Evolutionary conservation across 2,888 invertebrate genomes (phyloP), one percentile per base, ranked within the genome.

Genomic region (Leptinotarsa juncta): DNA sequence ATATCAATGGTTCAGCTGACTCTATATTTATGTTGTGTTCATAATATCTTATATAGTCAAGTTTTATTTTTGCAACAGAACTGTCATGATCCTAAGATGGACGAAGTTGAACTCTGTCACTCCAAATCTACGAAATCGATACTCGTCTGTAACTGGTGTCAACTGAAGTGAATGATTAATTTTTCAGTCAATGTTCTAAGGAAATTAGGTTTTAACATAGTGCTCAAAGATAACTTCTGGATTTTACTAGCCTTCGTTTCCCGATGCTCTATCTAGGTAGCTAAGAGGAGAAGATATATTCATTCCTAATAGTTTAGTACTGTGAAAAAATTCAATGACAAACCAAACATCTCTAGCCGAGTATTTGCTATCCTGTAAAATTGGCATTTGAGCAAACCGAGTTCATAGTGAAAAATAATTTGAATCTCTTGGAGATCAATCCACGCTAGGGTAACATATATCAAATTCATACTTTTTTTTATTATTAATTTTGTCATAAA

Each of bases 51-150:
- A 42, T n/a, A 18, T n/a, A 32, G n/a, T 26, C 20, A 62, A 42
- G n/a, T 42, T 32, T 62, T 62, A 78, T 78, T 83, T 84, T 82
- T 84, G 84, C 83, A 85, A 83, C 82, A 84, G 85, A 83, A 85
- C 81, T 76, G 79, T 87, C 77, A 82, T 83, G 81, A 84, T 85
- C 82, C 75, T 85, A 78, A 83, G 84, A 79, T 87, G 87, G 87
- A 81, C 83, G 73, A 82, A 84, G 81, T 80, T 82, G 80, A 83
- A 86, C 76, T 77, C 84, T 71, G 76, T 80, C 70, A 76, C 73
- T 57, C 87, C 87, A 26, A 81, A 82, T 72, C 76, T 74, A 72
- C 82, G 77, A 71, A 68, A 50, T 73, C 67, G 68, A 42, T 42
- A 42, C 42, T 42, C 65, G 68, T 42, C 66, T 69, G 42, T 20